Conservation (phyloP, 2,888 invertebrate genomes). For the Amphipyra tragopoginis region DNA sequence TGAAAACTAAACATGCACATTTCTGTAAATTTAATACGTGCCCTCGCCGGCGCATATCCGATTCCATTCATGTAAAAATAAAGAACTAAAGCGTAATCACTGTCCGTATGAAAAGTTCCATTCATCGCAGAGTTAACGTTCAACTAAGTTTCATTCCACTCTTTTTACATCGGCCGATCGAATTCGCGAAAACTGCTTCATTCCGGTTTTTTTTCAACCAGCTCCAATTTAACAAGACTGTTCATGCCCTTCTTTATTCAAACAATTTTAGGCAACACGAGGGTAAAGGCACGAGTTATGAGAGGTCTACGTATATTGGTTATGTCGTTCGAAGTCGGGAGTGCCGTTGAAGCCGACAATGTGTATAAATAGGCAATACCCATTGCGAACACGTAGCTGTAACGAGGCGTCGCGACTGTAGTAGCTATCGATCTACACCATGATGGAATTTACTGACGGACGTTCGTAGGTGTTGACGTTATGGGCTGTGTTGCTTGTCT, state of each 20-base stretch:
- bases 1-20: constrained; percentile 13
- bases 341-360: constrained; percentile 79
- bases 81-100: constrained; percentile 72
- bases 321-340: constrained; percentile 70
- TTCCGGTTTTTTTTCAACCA: constrained; percentile 69
- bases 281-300: constrained; percentile 52
- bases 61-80: constrained; percentile 61
- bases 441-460: constrained; percentile 73
- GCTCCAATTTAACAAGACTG: constrained; percentile 62
- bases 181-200: constrained; percentile 76
- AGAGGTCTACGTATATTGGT: constrained; percentile 67
- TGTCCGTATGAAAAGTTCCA: constrained; percentile 77
- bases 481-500: constrained; percentile 33
- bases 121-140: constrained; percentile 80
- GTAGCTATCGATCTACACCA: constrained; percentile 76
- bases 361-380: constrained; percentile 87
- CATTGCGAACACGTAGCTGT: constrained; percentile 87
- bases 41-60: constrained; percentile 51
- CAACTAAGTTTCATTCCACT: constrained; percentile 76
- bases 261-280: constrained; percentile 11
- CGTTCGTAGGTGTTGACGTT: constrained; percentile 36
- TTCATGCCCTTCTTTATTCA: constrained; percentile 10
- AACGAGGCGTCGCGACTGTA: constrained; percentile 86
- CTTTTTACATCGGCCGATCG: constrained; percentile 74
- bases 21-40: constrained; percentile 34